Base-by-base conservation (phyloP, 1,140 invertebrate genomes). In the Thalassaphorura encarpata region DNA sequence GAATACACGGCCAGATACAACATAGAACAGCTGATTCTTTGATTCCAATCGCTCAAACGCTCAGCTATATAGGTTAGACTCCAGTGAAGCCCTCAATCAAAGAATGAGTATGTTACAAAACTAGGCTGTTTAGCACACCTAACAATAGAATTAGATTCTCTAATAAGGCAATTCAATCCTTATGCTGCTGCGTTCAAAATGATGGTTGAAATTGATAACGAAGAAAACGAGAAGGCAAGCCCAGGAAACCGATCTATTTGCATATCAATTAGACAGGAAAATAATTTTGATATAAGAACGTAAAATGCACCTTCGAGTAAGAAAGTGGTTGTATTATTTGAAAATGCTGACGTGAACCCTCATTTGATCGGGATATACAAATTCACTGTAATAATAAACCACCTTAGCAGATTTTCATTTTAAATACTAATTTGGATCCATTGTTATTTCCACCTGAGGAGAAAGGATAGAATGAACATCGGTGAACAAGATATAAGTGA, bases 371-470 rank as follows among this genome's bases (percentile, higher is more conserved):
- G 54, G 58, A 52, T 43, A 33, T 58, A 27, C 27, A 21, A 33
- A 47, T 56, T 58, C 31, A 49, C 31, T 21, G 18, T 11, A 1
- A 49, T 51, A 24, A 15, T 4, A 28, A 19, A 15, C 6, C 21
- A 43, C 15, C 31, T 39, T 3, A 19, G 24, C 18, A 39, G 24
- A 55, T 29, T 24, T n/a, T 23, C 1, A 23, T 54, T 15, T 19
- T 49, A 5, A 23, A 54, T 31, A 16, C 18, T 1, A 47, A 66
- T 46, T 71, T 70, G 63, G 71, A 75, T 62, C 63, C 70, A 36
- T 62, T 74, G 21, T 67, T 70, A 67, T 76, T 75, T 67, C 69
- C 72, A 48, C 56, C 75, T 19, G n/a, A n/a, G n/a, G n/a, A n/a
- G n/a, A n/a, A n/a, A n/a, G n/a, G n/a, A n/a, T n/a, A n/a, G n/a